phyloP scores from a whole-genome alignment of 2,113 vertebrate genomes.

The Mastomys natalensis region DNA sequence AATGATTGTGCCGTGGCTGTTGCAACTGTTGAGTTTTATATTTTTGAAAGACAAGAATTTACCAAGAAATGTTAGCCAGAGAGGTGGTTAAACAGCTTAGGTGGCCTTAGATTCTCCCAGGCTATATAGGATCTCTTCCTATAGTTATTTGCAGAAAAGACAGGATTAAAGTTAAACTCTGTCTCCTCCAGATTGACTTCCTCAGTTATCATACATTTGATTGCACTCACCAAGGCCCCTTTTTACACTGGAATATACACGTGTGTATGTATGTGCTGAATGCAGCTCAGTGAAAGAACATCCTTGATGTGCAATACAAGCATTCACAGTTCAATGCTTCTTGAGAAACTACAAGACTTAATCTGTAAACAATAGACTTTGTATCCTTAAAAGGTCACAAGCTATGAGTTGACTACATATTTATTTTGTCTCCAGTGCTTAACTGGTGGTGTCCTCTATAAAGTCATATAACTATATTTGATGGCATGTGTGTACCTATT shows the following conservation, averaged over 20 bases:
- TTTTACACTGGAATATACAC: neutral
- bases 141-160: neutral
- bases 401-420: neutral
- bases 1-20: neutral
- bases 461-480: neutral
- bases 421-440: neutral
- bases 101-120: neutral
- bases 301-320: neutral
- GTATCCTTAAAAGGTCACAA: neutral
- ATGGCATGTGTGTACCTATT: neutral
- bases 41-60: neutral
- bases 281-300: neutral
- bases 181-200: neutral
- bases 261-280: neutral
- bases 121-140: rapidly evolving
- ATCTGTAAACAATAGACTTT: neutral
- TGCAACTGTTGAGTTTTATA: neutral
- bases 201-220: neutral
- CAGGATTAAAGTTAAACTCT: neutral
- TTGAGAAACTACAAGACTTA: neutral
- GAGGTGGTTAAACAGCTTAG: rapidly evolving
- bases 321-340: neutral
- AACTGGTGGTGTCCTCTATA: too few species aligned
- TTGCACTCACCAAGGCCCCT: neutral
- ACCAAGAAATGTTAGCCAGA: neutral